These are phyloP conservation scores for Scrobipalpa atriplicella DNA, from an alignment of 2,888 invertebrate species.

Conservation along the genomic window DNA sequence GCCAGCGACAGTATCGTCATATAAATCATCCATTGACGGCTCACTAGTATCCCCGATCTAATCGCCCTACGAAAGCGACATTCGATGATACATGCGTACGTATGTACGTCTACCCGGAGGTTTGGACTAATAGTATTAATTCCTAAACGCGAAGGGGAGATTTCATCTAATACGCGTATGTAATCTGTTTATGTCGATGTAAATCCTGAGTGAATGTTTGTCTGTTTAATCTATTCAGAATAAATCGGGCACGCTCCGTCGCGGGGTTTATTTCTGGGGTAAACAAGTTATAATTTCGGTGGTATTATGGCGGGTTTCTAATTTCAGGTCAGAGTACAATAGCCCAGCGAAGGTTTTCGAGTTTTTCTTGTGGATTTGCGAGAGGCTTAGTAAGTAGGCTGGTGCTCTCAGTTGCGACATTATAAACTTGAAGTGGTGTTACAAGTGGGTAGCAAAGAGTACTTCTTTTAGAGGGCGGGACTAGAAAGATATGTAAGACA, in stretches of 20 bases:
- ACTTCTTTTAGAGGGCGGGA: not conserved
- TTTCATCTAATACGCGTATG: slow-evolving; percentile 39
- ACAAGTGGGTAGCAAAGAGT: not conserved
- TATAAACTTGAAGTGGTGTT: not conserved
- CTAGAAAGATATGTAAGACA: too few relatives aligned
- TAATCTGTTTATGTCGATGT: slow-evolving; percentile 39
- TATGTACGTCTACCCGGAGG: not conserved
- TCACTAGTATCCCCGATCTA: slow-evolving; percentile 48
- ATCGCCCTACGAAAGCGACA: slow-evolving; percentile 39
- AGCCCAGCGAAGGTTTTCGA: slow-evolving; percentile 41
- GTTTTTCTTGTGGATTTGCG: slow-evolving; percentile 50
- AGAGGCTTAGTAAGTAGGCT: slow-evolving; percentile 32
- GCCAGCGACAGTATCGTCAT: slow-evolving; percentile 53
- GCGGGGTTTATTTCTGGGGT: slow-evolving; percentile 16
- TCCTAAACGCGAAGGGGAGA: slow-evolving; percentile 38
- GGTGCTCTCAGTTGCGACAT: not conserved
- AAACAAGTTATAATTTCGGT: slow-evolving; percentile 23
- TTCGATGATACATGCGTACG: slow-evolving; percentile 28
- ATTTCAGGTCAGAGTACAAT: slow-evolving; percentile 42
- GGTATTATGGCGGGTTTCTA: not conserved
- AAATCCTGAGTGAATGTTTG: slow-evolving; percentile 33
- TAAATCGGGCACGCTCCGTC: too few relatives aligned
- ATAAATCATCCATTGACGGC: slow-evolving; percentile 55
- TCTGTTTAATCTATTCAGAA: slow-evolving; percentile 3
- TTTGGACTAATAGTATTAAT: slow-evolving; percentile 40